Conservation (phyloP, 2,888 invertebrate genomes). For the Hybos culiciformis region DNA sequence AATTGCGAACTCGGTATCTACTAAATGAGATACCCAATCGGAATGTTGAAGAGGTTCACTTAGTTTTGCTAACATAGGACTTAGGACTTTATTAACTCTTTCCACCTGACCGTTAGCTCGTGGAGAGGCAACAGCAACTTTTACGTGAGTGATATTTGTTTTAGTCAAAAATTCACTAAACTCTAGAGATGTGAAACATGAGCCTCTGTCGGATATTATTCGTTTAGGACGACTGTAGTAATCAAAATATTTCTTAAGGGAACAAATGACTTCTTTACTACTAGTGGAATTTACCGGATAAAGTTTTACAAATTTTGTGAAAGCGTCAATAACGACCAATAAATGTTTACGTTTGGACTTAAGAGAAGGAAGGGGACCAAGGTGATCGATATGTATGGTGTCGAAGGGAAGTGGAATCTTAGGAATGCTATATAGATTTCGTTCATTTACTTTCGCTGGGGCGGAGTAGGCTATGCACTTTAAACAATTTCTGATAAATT, state of each 20-base stretch:
- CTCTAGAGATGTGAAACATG: neutral
- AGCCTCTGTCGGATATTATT: neutral
- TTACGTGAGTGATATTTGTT: neutral
- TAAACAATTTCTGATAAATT: constrained; percentile 5
- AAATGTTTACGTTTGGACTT: neutral
- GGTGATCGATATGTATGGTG: neutral
- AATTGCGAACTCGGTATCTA: too few relatives aligned
- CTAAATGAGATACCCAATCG: too few relatives aligned
- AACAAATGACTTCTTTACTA: neutral
- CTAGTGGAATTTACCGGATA: neutral
- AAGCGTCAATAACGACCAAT: neutral
- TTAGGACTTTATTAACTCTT: neutral
- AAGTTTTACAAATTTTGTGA: neutral
- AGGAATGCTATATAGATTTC: neutral
- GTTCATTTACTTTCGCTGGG: neutral
- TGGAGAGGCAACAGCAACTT: neutral
- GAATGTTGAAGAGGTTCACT: neutral
- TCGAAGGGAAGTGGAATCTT: neutral
- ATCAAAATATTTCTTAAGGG: neutral
- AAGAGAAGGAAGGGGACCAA: neutral
- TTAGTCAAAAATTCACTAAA: neutral
- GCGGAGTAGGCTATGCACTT: constrained; percentile 5
- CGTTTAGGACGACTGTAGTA: neutral
- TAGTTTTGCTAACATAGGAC: neutral
- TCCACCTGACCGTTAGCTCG: neutral